These are phyloP conservation scores for Petrocephalus microphthalmus DNA, from an alignment of 2,113 vertebrate genomes.

Conservation along the genomic window DNA sequence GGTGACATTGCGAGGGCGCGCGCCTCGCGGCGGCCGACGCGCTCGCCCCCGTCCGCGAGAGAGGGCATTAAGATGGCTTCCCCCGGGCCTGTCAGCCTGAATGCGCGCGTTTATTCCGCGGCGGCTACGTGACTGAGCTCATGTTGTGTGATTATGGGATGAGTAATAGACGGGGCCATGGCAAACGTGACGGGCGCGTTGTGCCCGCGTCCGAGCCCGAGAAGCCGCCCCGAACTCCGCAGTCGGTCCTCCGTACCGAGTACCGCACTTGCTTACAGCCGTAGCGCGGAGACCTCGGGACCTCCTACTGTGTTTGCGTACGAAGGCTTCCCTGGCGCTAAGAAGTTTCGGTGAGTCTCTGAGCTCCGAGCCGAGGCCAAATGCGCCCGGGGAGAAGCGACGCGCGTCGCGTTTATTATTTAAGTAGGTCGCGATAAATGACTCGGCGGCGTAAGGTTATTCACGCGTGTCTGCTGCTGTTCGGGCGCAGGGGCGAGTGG, in stretches of 20 bases:
- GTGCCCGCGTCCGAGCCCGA: not conserved
- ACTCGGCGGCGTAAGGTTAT: not conserved
- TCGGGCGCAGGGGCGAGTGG: not conserved
- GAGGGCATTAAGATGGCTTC: not conserved
- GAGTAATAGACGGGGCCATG: constrained; percentile 3
- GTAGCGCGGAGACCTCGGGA: not conserved
- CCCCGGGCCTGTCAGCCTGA: not conserved
- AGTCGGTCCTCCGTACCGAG: not conserved
- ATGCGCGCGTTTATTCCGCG: not conserved
- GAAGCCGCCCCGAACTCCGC: not conserved
- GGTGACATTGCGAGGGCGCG: not conserved
- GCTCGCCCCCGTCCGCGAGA: not conserved
- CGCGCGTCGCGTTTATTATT: not conserved
- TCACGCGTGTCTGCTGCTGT: not conserved
- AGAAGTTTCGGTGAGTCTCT: not conserved
- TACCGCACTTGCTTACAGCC: not conserved
- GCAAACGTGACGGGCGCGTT: not conserved
- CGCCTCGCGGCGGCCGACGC: not conserved
- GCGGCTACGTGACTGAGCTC: not conserved
- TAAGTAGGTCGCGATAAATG: not conserved
- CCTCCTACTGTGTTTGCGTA: no score
- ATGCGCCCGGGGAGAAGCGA: not conserved
- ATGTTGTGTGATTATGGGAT: not conserved
- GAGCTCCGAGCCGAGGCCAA: not conserved
- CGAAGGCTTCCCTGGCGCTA: not conserved